These are phyloP conservation scores for Chlamydotis undulata DNA, from an alignment of 2,113 vertebrate genomes.

Conservation along the genomic window DNA sequence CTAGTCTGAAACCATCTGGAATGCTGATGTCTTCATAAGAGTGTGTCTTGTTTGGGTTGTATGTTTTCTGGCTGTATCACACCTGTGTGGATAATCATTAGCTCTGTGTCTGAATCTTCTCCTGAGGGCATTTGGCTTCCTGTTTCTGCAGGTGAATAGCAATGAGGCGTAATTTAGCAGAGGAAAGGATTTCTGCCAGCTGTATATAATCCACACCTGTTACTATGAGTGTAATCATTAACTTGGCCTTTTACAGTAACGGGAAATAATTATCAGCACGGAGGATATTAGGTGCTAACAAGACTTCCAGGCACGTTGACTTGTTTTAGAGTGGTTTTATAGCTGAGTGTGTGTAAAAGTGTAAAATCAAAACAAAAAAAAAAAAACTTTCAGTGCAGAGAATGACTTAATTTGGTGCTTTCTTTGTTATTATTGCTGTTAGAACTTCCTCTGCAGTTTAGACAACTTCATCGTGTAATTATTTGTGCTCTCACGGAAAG, in stretches of 20 bases:
- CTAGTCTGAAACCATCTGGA: background rate
- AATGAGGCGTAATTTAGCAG: constrained; percentile 31
- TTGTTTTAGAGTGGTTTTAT: background rate
- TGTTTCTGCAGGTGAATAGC: constrained; percentile 34
- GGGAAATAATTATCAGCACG: constrained; percentile 7
- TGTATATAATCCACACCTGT: background rate
- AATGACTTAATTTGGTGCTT: background rate
- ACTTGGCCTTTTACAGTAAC: constrained; percentile 24
- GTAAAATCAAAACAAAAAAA: background rate
- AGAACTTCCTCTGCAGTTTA: background rate
- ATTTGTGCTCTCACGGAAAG: background rate
- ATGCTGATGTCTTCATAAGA: rapidly evolving
- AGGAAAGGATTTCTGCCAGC: constrained; percentile 10
- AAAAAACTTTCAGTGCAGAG: background rate
- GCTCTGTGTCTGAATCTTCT: background rate
- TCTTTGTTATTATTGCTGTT: background rate
- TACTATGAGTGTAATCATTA: constrained; percentile 39
- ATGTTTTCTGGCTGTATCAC: background rate
- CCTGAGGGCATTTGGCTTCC: background rate
- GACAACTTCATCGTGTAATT: rapidly evolving
- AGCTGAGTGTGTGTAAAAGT: background rate
- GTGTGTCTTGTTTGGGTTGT: background rate
- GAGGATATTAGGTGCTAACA: constrained; percentile 9
- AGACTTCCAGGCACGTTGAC: background rate
- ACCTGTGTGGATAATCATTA: constrained; percentile 30